Evolutionary conservation across 2,113 vertebrate species (phyloP).

Genomic region (Hippocampus mohnikei): DNA sequence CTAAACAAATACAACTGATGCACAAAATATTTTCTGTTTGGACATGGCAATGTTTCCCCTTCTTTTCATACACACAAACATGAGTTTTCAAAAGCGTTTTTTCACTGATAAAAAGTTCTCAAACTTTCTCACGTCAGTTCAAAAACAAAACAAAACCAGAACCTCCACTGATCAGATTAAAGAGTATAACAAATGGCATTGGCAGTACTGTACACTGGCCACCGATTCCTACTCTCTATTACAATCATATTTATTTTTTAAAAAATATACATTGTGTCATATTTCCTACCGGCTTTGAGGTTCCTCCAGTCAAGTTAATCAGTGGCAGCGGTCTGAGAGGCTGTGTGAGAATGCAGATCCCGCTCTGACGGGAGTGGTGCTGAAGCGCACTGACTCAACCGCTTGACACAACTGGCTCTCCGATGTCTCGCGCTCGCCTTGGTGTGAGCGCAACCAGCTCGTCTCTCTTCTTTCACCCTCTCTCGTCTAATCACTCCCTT

Average conservation of each 20-base stretch:
- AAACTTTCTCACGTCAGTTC: constrained; percentile 23
- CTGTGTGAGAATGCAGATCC: constrained; percentile 44
- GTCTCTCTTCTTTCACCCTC: constrained; percentile 23
- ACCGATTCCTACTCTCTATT: not conserved
- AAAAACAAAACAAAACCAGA: not conserved
- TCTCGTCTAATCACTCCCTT: constrained; percentile 34
- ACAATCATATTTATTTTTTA: not conserved
- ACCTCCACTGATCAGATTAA: not conserved
- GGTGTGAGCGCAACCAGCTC: constrained; percentile 41
- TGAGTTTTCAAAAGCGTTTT: constrained; percentile 6
- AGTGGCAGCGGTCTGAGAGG: constrained; percentile 24
- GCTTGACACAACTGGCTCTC: constrained; percentile 43
- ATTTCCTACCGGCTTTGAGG: constrained; percentile 53
- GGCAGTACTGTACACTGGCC: not conserved
- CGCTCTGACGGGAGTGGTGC: constrained; percentile 56
- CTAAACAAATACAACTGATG: constrained; percentile 43
- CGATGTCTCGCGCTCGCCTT: constrained; percentile 57
- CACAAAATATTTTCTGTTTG: constrained; percentile 10
- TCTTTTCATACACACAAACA: constrained; percentile 5
- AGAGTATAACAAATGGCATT: not conserved
- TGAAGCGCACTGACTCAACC: constrained; percentile 38
- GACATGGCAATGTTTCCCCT: constrained; percentile 4
- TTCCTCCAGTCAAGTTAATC: constrained; percentile 31
- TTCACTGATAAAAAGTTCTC: constrained; percentile 5
- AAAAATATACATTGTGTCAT: not conserved